Conservation (phyloP, 2,797 vertebrate species). For the Pelodytes ibericus region DNA sequence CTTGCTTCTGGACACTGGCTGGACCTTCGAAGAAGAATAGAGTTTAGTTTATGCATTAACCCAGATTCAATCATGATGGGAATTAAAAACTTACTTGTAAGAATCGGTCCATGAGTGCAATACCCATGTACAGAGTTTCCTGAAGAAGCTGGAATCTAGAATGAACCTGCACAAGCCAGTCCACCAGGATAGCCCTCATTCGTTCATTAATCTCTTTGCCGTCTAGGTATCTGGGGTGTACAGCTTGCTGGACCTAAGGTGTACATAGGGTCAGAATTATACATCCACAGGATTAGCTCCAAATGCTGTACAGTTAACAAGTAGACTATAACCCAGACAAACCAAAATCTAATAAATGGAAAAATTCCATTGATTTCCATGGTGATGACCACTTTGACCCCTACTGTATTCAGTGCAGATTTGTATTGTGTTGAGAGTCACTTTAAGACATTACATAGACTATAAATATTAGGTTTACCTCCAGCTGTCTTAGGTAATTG, state of each 20-base stretch:
- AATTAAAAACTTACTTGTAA: conserved; percentile 77
- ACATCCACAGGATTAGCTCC: no score
- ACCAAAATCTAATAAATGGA: no score
- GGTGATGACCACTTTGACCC: no score
- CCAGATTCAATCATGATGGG: no score
- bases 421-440: no score
- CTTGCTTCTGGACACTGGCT: conserved; percentile 83
- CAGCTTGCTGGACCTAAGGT: conserved; percentile 80
- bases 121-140: conserved; percentile 91
- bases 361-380: no score
- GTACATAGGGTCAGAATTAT: no score
- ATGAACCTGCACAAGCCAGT: conserved; percentile 96
- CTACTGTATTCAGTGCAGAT: no score
- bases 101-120: conserved; percentile 89
- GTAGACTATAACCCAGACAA: no score
- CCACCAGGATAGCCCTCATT: conserved; percentile 88
- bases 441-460: no score
- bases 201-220: conserved; percentile 81
- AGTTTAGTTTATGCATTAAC: neutral
- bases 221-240: conserved; percentile 79
- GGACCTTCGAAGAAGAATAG: conserved; percentile 68
- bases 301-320: no score
- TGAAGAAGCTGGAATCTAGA: conserved; percentile 90
- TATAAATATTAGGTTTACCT: no score
- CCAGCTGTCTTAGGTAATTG: conserved; percentile 81